phyloP scores from a whole-genome alignment of 2,888 invertebrate species.

The Hydrotaea cyrtoneurina region DNA sequence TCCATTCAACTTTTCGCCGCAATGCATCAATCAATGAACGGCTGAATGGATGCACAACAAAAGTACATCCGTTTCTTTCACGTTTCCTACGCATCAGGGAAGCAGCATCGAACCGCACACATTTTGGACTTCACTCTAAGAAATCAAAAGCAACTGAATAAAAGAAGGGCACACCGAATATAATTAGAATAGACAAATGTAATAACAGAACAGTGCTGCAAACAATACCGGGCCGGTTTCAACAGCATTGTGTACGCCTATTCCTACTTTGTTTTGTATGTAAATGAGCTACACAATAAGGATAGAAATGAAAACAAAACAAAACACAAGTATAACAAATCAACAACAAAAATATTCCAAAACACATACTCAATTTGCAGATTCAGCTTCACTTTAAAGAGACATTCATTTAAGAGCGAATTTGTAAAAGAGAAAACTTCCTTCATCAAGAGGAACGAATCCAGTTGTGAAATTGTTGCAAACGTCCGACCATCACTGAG shows the following conservation, averaged over 20 bases:
- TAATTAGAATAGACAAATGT: not conserved
- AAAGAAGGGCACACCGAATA: not conserved
- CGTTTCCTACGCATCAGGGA: not conserved
- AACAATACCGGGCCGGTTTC: constrained; percentile 30
- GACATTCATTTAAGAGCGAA: not conserved
- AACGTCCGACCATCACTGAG: not conserved
- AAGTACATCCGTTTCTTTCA: not conserved
- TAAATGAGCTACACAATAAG: constrained; percentile 5
- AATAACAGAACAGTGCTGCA: not conserved
- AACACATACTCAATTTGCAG: not conserved
- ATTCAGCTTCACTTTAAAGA: constrained; percentile 10
- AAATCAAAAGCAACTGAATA: not conserved
- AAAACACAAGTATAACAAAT: too few relatives aligned
- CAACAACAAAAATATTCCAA: not conserved
- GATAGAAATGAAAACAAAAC: not conserved
- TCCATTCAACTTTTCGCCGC: constrained; percentile 47
- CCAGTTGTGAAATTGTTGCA: not conserved
- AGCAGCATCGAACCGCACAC: not conserved
- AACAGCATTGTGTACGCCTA: not conserved
- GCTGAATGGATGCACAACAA: constrained; percentile 12
- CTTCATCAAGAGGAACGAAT: not conserved
- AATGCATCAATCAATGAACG: constrained; percentile 67
- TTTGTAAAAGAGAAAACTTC: constrained; percentile 19
- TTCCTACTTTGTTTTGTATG: too few relatives aligned
- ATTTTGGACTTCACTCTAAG: not conserved